These are phyloP conservation scores for Amphiura filiformis DNA, from an alignment of 35 echinoderm and acorn worm genomes.

Conservation along the genomic window DNA sequence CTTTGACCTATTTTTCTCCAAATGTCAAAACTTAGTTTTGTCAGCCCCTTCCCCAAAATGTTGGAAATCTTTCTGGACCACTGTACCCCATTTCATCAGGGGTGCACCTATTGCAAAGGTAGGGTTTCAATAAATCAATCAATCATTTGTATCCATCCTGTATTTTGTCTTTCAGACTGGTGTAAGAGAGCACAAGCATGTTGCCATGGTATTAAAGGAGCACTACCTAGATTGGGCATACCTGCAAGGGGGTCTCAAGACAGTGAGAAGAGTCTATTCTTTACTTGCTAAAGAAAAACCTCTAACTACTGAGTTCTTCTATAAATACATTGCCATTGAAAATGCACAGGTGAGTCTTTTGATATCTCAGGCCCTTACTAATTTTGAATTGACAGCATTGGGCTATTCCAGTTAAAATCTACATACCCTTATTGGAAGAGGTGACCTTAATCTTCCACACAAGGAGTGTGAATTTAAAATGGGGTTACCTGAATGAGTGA, in stretches of 20 bases:
- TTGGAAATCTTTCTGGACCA: too few relatives aligned
- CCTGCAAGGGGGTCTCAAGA: constrained; percentile 49
- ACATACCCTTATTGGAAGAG: too few relatives aligned
- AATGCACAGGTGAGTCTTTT: constrained; percentile 36
- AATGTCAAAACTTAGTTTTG: too few relatives aligned
- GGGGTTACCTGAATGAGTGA: too few relatives aligned
- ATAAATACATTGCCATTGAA: constrained; percentile 51
- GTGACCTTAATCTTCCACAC: too few relatives aligned
- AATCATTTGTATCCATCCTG: not conserved
- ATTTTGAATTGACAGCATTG: not conserved
- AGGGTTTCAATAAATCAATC: too few relatives aligned
- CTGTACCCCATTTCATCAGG: too few relatives aligned
- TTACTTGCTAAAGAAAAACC: constrained; percentile 54
- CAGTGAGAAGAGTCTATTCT: constrained; percentile 66
- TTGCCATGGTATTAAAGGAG: constrained; percentile 18
- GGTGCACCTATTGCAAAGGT: too few relatives aligned
- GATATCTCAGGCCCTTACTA: not conserved
- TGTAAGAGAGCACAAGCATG: not conserved
- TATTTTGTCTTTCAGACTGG: not conserved
- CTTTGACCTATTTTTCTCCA: too few relatives aligned
- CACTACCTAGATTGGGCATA: constrained; percentile 78
- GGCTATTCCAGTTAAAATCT: too few relatives aligned
- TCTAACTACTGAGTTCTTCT: constrained; percentile 55
- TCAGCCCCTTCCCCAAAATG: too few relatives aligned
- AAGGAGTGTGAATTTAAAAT: too few relatives aligned